These are phyloP conservation scores for Pomacea maculata DNA, from an alignment of 1,140 invertebrate genomes.

Conservation along the genomic window DNA sequence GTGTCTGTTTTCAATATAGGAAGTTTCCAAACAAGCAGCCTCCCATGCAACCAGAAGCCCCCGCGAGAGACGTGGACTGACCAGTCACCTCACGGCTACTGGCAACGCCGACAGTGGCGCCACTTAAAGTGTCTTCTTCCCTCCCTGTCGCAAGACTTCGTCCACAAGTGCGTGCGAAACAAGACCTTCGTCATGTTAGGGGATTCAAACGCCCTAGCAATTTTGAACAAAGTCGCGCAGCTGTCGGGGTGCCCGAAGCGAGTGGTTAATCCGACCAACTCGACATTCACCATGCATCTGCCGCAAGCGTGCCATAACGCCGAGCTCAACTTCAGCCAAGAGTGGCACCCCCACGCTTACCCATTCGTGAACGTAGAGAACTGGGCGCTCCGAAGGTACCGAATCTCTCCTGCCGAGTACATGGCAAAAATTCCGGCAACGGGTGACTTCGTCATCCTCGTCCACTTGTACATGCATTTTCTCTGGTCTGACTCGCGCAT, in stretches of 20 bases:
- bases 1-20: neutral
- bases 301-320: neutral
- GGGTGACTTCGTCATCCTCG: conserved; percentile 9
- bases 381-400: neutral
- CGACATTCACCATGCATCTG: too few species aligned
- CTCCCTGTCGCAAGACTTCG: neutral
- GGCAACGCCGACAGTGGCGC: neutral
- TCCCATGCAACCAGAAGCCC: neutral
- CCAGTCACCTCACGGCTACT: conserved; percentile 11
- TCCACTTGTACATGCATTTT: conserved; percentile 13
- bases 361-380: neutral
- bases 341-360: conserved; percentile 7
- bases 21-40: neutral
- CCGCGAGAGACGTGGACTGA: neutral
- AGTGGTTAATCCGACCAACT: too few species aligned
- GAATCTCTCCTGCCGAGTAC: neutral
- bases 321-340: neutral
- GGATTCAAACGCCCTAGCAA: neutral
- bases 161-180: neutral
- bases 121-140: neutral
- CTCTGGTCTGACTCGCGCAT: neutral
- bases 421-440: neutral
- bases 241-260: too few species aligned
- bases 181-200: neutral
- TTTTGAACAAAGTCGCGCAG: neutral